These are phyloP conservation scores for Neolamprologus ventralis DNA, from an alignment of 2,113 vertebrate species.

Conservation along the genomic window DNA sequence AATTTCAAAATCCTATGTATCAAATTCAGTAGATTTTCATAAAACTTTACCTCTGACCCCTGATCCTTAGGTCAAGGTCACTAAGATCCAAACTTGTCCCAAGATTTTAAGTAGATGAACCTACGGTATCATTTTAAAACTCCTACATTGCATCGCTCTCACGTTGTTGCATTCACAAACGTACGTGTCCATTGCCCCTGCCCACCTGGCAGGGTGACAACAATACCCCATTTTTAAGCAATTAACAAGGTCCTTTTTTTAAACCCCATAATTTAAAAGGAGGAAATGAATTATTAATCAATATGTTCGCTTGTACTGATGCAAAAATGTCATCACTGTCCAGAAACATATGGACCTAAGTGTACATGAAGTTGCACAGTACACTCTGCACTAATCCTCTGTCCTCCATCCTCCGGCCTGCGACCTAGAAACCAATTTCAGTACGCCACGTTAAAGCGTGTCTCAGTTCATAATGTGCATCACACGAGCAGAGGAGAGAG, in stretches of 20 bases:
- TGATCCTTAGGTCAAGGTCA: not conserved
- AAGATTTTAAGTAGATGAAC: not conserved
- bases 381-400: not conserved
- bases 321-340: not conserved
- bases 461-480: not conserved
- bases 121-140: not conserved
- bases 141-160: not conserved
- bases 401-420: not conserved
- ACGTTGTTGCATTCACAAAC: not conserved
- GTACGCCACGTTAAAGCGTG: not conserved
- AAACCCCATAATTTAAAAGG: not conserved
- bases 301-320: rapidly evolving
- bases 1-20: not conserved
- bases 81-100: not conserved
- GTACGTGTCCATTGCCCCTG: not conserved
- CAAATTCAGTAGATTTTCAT: not conserved
- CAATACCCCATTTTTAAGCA: not conserved
- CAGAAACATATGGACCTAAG: not conserved
- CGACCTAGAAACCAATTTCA: not conserved
- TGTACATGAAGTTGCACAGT: not conserved
- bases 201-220: not conserved
- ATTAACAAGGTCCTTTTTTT: not conserved
- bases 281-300: not conserved
- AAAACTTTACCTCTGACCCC: not conserved
- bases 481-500: not conserved